Percentiles rank a stretch among this genome's conserved stretches.
phyloP scores from a whole-genome alignment of 2,888 invertebrate genomes.

The Mechanitis messenoides region DNA sequence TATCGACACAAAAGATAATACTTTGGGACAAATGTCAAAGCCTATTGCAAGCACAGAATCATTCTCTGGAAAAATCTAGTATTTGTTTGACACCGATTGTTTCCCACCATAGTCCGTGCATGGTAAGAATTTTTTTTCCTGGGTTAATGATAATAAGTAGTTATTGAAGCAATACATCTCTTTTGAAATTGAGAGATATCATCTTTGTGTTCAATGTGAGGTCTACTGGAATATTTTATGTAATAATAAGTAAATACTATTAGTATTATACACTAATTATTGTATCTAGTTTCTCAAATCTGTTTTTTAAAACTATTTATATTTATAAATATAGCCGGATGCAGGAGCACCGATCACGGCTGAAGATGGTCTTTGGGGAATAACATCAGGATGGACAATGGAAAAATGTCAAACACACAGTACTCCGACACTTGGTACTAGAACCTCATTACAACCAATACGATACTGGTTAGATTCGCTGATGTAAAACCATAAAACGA shows the following conservation, averaged over 20 bases:
- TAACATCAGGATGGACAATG: conserved; percentile 60
- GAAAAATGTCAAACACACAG: conserved; percentile 24
- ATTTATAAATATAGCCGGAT: conserved; percentile 46
- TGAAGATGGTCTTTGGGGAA: conserved; percentile 58
- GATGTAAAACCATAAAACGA: conserved; percentile 12
- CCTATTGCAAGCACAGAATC: conserved; percentile 33
- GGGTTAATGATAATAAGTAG: too few species aligned
- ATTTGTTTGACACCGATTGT: conserved; percentile 52
- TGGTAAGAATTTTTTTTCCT: conserved; percentile 39
- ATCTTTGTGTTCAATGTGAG: too few species aligned
- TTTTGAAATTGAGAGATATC: too few species aligned
- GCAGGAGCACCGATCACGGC: conserved; percentile 61
- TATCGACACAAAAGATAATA: conserved; percentile 53
- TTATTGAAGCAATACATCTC: too few species aligned
- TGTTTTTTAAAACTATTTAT: neutral
- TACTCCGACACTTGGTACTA: conserved; percentile 53
- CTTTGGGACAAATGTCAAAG: conserved; percentile 41
- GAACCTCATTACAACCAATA: conserved; percentile 41
- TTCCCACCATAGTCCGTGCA: conserved; percentile 51
- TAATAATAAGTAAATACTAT: neutral
- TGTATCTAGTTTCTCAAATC: neutral
- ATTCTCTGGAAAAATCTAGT: conserved; percentile 39
- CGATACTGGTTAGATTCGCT: conserved; percentile 46
- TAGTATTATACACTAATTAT: neutral
- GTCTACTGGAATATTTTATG: too few species aligned